phyloP scores from a whole-genome alignment of 2,888 invertebrate species.

The Trissoscelio sp. region DNA sequence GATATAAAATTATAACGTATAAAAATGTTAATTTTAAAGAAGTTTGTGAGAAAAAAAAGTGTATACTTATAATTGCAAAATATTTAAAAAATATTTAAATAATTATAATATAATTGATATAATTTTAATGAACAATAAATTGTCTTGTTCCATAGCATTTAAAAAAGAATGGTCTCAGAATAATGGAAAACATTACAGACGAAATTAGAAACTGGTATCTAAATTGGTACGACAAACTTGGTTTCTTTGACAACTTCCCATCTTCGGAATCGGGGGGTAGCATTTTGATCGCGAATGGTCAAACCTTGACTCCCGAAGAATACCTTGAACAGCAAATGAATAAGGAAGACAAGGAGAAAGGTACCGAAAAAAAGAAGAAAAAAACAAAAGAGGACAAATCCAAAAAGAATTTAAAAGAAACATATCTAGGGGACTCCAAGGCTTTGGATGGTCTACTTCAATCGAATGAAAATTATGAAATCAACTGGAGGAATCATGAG shows the following conservation, averaged over 20 bases:
- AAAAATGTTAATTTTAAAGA: no score
- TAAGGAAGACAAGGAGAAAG: constrained; percentile 33
- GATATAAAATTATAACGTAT: no score
- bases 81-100: no score
- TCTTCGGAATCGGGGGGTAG: constrained; percentile 89
- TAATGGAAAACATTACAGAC: constrained; percentile 90
- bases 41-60: no score
- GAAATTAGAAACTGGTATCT: constrained; percentile 91
- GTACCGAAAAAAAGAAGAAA: constrained; percentile 3
- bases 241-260: constrained; percentile 89
- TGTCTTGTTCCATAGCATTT: constrained; percentile 67
- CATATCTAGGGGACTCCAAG: background rate
- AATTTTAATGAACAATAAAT: no score
- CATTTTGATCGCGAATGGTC: constrained; percentile 85
- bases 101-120: no score
- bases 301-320: constrained; percentile 86
- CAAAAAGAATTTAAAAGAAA: constrained; percentile 53
- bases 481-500: constrained; percentile 84
- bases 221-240: constrained; percentile 86
- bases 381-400: constrained; percentile 11
- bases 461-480: constrained; percentile 71
- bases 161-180: constrained; percentile 82
- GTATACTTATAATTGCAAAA: no score
- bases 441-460: constrained; percentile 60
- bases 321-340: constrained; percentile 80